Evolutionary conservation across 2,888 invertebrate species (phyloP), one percentile per base, ranked within the genome.

Genomic region (Chrysomela aeneicollis): DNA sequence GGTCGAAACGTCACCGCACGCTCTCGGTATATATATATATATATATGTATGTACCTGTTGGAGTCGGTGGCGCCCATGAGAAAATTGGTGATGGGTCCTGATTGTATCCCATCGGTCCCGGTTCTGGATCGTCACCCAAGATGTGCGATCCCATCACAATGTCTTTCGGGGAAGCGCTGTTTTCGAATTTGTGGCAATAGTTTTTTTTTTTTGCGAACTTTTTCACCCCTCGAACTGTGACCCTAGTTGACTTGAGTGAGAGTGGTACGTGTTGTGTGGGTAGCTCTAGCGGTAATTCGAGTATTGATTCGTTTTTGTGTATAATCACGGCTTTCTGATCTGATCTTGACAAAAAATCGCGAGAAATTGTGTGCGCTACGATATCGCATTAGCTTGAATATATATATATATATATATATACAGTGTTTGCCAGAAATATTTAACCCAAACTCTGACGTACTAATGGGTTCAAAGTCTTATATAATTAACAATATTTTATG

Each of bases 181-280:
- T 26, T 26, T 5, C 3, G 6, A 26, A 26, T 26, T 26, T 6
- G 26, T 26, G 4, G 4, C 26, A 26, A 3, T 26, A 26, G 26
- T n/a, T 3, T 26, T 26, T 26, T 26, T 26, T 26, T 26, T 26
- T 6, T 6, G 26, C 26, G 26, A 26, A 26, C 6, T 26, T 6
- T 26, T 26, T 26, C 26, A 26, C 26, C 26, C 6, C 26, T 26
- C 6, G 26, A 26, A 3, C 42, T 42, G 42, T 42, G 15, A 15
- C 1, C 3, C n/a, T 42, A 42, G 42, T 15, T 42, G 2, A 42
- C 42, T 42, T 4, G 15, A 42, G 15, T 8, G 42, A 15, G 42
- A 42, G 15, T 42, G 12, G 42, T 42, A 42, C 42, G 42, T 42
- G 42, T 42, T n/a, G 42, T 42, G 42, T 42, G 42, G 35, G 42